Base-by-base conservation (phyloP, 2,888 invertebrate species). In the Netelia fuscicornis region DNA sequence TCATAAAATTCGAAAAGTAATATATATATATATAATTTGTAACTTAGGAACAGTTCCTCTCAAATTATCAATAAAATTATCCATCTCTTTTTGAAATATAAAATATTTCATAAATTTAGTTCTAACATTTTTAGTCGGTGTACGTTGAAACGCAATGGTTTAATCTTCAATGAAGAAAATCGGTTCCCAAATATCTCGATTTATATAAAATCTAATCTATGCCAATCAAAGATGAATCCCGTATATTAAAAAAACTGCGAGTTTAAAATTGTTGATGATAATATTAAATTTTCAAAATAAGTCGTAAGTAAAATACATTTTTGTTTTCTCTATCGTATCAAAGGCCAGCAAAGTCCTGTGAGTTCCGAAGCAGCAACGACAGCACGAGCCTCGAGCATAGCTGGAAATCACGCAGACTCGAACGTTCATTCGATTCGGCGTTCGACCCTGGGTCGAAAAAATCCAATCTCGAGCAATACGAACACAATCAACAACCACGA, bases 321-420 rank as follows among this genome's bases (percentile, higher is more conserved):
- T 54, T 54, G 75, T 37, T 23, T 20, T 72, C 71, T 70, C 62
- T 10, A 20, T 48, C 62, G 76, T 68, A 83, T 92, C 93, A 87
- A 86, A 97, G 97, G 96, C 85, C 96, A 97, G 93, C 95, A 97
- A 86, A 98, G 97, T 94, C 97, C 97, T 17, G 96, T 97, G 0
- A 96, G 97, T 89, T 97, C 97, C 0, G 97, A 97, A 91, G 97
- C 97, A 0, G 97, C 97, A 0, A 97, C 97, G 0, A 97, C 97
- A 0, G 97, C 97, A 0, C 95, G 97, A 64, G 97, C 97, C 0
- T 97, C 97, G 0, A 97, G 97, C 92, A 93, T 95, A 76, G 93
- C 97, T 96, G 86, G 96, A 95, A 8, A 96, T 96, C 90, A 97
- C 96, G 1, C 97, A 96, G 91, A 96, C 96, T 0, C 97, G 96